Evolutionary conservation across 1,140 invertebrate species (phyloP).

Genomic region (Saccostrea cuccullata): DNA sequence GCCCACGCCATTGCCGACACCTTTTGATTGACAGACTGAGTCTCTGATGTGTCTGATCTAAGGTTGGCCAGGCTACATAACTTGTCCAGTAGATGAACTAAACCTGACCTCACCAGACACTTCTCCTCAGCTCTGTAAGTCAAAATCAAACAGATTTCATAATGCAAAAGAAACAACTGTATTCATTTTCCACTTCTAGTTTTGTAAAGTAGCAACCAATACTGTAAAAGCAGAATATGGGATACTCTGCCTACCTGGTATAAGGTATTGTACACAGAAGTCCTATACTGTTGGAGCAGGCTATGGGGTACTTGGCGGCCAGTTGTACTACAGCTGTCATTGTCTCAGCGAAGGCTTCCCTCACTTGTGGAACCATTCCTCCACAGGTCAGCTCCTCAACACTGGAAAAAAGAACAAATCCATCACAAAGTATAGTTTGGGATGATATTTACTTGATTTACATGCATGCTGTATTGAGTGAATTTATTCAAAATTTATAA

Average conservation of each 20-base stretch:
- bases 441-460: not conserved
- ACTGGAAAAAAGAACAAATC: constrained; percentile 59
- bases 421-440: not conserved
- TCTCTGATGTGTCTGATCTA: constrained; percentile 59
- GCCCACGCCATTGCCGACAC: constrained; percentile 78
- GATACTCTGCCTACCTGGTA: constrained; percentile 67
- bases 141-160: not conserved
- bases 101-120: constrained; percentile 76
- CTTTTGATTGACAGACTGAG: constrained; percentile 72
- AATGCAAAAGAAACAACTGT: not conserved
- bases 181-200: not conserved
- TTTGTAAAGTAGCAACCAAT: too few species aligned
- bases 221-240: too few species aligned
- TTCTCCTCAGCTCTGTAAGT: constrained; percentile 76
- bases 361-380: constrained; percentile 75
- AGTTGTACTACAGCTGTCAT: constrained; percentile 77
- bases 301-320: constrained; percentile 74
- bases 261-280: constrained; percentile 78
- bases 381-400: constrained; percentile 77
- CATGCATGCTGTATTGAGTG: too few species aligned
- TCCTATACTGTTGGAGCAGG: constrained; percentile 77
- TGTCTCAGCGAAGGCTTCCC: constrained; percentile 76
- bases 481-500: too few species aligned
- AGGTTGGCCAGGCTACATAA: constrained; percentile 76
- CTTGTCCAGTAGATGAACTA: constrained; percentile 77